A percentile compares a stretch with the other conserved stretches of the same genome.
phyloP scores from a whole-genome alignment of 2,113 vertebrate genomes.

The Phylloscopus trochiloides region DNA sequence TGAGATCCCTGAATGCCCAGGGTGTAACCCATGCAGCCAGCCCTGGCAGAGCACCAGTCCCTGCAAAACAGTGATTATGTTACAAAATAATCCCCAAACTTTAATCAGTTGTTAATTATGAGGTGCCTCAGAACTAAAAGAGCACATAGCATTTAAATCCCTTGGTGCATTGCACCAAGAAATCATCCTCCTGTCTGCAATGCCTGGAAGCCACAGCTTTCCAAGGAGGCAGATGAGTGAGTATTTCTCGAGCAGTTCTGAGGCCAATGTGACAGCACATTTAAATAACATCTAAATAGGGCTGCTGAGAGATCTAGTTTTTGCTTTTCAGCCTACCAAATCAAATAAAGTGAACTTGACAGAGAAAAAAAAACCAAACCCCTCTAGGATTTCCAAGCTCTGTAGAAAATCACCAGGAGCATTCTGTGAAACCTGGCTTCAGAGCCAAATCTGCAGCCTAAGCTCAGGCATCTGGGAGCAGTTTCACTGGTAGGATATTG shows the following conservation, averaged over 20 bases:
- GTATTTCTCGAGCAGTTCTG: neutral
- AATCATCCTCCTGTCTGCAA: neutral
- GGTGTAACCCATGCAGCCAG: neutral
- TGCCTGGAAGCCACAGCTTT: neutral
- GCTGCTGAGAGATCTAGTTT: neutral
- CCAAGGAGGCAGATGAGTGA: neutral
- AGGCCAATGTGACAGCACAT: neutral
- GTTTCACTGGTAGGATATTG: neutral
- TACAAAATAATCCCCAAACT: neutral
- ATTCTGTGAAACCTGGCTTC: neutral
- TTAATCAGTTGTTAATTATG: neutral
- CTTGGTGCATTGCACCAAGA: neutral
- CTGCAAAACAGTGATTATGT: neutral
- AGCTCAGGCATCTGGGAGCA: neutral
- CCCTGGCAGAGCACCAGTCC: neutral
- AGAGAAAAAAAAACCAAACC: neutral
- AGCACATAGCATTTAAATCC: neutral
- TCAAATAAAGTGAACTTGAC: neutral
- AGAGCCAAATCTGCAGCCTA: neutral
- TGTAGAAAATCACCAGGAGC: neutral
- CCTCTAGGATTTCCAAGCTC: neutral
- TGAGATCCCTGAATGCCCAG: neutral
- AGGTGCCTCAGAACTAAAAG: neutral
- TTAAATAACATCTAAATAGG: neutral
- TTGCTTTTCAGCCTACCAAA: neutral